Base-by-base conservation (phyloP, 2,113 vertebrate genomes). In the Nanorana parkeri region DNA sequence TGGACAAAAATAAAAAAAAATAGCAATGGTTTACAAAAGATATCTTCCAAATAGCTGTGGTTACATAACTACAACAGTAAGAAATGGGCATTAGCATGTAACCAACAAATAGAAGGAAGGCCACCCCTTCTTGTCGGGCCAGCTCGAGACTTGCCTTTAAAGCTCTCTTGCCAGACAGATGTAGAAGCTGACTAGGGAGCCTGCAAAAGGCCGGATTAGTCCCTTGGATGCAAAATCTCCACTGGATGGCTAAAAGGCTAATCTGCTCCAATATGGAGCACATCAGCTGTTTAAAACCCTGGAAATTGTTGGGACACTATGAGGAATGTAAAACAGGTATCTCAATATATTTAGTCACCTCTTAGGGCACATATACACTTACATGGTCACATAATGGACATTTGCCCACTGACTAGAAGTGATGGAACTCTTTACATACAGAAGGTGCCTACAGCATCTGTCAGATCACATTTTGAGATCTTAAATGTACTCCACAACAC, bases 221-320 rank as follows among this genome's bases (percentile, higher is more conserved):
- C 26, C 17, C 16, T 29, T 5, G 29, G 41, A 60, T 29, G 29
- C 16, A 6, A 41, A 11, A 41, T 41, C 41, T 5, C 41, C 41
- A 10, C 41, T 7, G 10, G 26, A 20, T 73, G 71, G 72, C 72
- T 75, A 61, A 47, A 26, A 61, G n/a, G 58, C 55, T 23, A 51
- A 75, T 75, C 21, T 61, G 28, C 29, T 75, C 72, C 72, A 75
- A 75, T 75, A 75, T 75, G 72, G 72, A 75, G 55, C 55, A 17
- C 20, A 75, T 21, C 72, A 75, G 72, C 29, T 6, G n/a, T 41
- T 61, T 41, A 75, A 75, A 75, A 75, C 72, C 19, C 54, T 21
- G 28, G 17, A 74, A 74, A n/a, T 74, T n/a, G 17, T 61, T 19
- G 72, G 56, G 58, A 41, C 3, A 32, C 54, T 32, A 74, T 15